phyloP scores from a whole-genome alignment of 2,888 invertebrate genomes.

The Cephus sareptanus region DNA sequence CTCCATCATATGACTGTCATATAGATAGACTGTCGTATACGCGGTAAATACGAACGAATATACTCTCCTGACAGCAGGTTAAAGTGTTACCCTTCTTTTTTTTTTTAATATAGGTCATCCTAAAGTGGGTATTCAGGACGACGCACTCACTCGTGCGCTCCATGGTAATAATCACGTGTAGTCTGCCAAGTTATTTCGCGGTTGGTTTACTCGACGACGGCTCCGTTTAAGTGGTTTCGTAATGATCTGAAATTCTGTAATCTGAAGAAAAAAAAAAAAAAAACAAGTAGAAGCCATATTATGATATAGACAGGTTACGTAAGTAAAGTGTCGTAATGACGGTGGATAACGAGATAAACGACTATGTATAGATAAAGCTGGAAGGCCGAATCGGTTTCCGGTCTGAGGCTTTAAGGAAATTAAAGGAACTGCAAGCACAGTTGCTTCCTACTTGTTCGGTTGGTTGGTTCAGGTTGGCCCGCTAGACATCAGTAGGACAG shows the following conservation, averaged over 20 bases:
- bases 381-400: not conserved
- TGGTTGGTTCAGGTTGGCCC: not conserved
- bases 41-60: not conserved
- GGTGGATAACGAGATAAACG: not conserved
- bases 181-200: conserved; percentile 32
- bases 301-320: not conserved
- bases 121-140: not conserved
- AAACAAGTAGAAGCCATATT: not conserved
- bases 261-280: not conserved
- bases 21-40: not conserved
- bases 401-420: not conserved
- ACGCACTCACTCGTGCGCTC: not conserved
- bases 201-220: conserved; percentile 18
- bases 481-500: not conserved
- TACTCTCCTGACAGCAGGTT: not conserved
- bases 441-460: not conserved
- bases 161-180: not conserved
- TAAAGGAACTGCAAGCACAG: not conserved
- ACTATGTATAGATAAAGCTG: not conserved
- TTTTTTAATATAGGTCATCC: not conserved
- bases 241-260: conserved; percentile 16
- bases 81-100: not conserved
- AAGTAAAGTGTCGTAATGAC: not conserved
- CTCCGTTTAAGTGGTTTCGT: not conserved
- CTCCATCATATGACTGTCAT: not conserved